A percentile compares a stretch with the other conserved stretches of the same genome.
Conservation (phyloP, 2,888 invertebrate genomes). For the Cremastobaeus sp. region DNA sequence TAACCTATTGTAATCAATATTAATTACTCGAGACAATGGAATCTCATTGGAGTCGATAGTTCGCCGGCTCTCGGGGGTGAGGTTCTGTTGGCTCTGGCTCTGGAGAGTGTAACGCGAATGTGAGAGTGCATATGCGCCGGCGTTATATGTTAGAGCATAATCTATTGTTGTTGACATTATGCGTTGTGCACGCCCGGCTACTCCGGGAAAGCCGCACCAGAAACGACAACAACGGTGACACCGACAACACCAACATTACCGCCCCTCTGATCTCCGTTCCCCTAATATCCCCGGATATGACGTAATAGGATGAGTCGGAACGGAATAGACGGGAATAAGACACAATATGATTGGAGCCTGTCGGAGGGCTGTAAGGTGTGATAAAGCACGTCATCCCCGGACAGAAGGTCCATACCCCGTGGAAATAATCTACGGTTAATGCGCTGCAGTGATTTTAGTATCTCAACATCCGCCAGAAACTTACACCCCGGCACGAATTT, state of each 20-base stretch:
- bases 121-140: slow-evolving; percentile 65
- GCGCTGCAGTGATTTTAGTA: too few species aligned
- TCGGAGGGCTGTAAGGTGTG: slow-evolving; percentile 13
- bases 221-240: slow-evolving; percentile 71
- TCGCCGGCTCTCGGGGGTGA: slow-evolving; percentile 69
- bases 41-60: slow-evolving; percentile 79
- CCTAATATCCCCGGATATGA: slow-evolving; percentile 27
- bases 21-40: slow-evolving; percentile 79
- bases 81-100: slow-evolving; percentile 65
- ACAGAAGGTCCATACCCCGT: slow-evolving; percentile 5
- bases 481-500: too few species aligned
- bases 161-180: slow-evolving; percentile 78
- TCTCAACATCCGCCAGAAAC: too few species aligned
- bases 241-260: slow-evolving; percentile 65
- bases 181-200: slow-evolving; percentile 72
- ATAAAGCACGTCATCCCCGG: slow-evolving; percentile 40
- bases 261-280: slow-evolving; percentile 7
- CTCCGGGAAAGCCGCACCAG: slow-evolving; percentile 65
- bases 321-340: slow-evolving; percentile 43
- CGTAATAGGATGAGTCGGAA: slow-evolving; percentile 35
- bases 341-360: slow-evolving; percentile 41
- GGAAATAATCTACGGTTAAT: slow-evolving; percentile 2
- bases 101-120: slow-evolving; percentile 61
- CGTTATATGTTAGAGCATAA: slow-evolving; percentile 74
- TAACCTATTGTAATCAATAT: slow-evolving; percentile 78